Evolutionary conservation across 2,113 vertebrate species (phyloP), one percentile per base, ranked within the genome.

Genomic region (Heterocephalus glaber): DNA sequence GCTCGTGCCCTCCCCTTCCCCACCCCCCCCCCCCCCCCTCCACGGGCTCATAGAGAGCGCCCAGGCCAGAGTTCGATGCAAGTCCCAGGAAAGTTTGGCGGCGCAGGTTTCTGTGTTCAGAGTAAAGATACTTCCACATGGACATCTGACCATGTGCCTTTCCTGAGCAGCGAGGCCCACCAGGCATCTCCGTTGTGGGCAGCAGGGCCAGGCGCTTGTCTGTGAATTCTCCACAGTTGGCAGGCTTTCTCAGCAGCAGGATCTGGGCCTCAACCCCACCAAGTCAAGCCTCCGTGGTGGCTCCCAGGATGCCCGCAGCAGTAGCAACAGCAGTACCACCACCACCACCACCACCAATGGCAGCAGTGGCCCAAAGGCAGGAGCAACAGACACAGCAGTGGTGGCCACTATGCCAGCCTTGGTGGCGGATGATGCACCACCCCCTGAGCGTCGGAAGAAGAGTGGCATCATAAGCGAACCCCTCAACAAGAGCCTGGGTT

Each of bases 381-480:
- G 99, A 98, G 98, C 98, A 87, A 98, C 98, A 90, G 99, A 99
- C 98, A 98, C 98, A 77, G 98, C 98, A n/a, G 98, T 98, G 98
- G 99, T 99, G 95, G 97, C 99, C 79, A 98, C 99, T 61, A 97
- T 99, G 13, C 99, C 99, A 0, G 96, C 99, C 82, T 98, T 95
- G 1, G 98, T 98, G 98, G 99, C 99, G 93, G 99, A 99, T 96
- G 99, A 99, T 47, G 98, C 99, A 28, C 99, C 99, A 0, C 97
- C 99, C 66, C 97, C 99, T 0, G 99, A 99, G 97, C 99, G 99
- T 86, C 98, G 99, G 98, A 99, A 99, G 98, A 99, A 99, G 98
- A 99, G 99, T 33, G 99, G 99, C 96, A 99, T 99, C 98, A 99
- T 99, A 98, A 99, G 99, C 10, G 99, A 99, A 98, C 99, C 99